Conservation (phyloP, 2,113 vertebrate genomes). For the Smithornis capensis region DNA sequence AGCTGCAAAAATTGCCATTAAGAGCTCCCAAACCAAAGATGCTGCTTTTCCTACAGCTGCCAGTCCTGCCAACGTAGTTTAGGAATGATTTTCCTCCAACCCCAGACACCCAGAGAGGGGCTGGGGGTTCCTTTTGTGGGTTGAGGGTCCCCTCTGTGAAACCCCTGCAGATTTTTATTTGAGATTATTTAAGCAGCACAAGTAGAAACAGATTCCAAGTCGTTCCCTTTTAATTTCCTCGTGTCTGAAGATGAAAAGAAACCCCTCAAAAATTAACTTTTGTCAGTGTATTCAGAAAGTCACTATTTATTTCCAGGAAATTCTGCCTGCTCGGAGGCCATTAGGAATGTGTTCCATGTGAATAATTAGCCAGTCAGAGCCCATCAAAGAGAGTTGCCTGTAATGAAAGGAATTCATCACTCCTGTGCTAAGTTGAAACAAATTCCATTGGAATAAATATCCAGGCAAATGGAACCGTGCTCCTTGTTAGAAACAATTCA, state of each 20-base stretch:
- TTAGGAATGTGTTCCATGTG: neutral
- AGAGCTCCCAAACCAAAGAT: neutral
- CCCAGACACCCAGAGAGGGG: neutral
- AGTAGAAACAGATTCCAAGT: neutral
- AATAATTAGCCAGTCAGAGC: slow-evolving; percentile 14
- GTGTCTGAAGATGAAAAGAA: neutral
- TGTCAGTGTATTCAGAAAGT: neutral
- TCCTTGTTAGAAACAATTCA: slow-evolving; percentile 39
- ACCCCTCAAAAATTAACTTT: neutral
- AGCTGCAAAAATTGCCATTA: neutral
- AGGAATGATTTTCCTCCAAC: neutral
- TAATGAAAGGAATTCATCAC: slow-evolving; percentile 26
- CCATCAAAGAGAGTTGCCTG: neutral
- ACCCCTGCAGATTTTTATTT: rapidly evolving
- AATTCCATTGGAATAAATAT: slow-evolving; percentile 38
- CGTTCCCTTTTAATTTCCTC: neutral
- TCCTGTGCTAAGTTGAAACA: neutral
- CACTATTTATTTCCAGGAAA: neutral
- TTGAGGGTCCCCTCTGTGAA: neutral
- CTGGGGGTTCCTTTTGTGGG: neutral
- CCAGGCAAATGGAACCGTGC: neutral
- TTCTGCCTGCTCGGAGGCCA: neutral
- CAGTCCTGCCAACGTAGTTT: neutral
- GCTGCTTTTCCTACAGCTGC: neutral
- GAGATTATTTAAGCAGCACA: neutral